Evolutionary conservation across 1,140 invertebrate genomes (phyloP).

Genomic region (Pygmarrhopalites habei): DNA sequence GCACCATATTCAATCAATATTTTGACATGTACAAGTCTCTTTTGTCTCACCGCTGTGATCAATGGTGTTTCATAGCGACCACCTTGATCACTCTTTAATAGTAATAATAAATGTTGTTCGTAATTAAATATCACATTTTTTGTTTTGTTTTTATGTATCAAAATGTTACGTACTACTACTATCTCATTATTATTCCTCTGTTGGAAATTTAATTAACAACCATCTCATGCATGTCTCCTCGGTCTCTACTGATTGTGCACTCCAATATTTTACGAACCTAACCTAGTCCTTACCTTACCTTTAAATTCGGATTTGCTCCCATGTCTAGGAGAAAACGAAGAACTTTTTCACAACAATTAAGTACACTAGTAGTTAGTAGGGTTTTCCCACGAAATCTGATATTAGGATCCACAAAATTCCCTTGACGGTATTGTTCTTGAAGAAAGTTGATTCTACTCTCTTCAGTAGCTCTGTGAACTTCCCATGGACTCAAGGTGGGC

Average conservation of each 20-base stretch:
- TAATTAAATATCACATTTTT: too few relatives aligned
- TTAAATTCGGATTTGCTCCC: constrained; percentile 33
- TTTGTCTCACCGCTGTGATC: constrained; percentile 28
- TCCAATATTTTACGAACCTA: too few relatives aligned
- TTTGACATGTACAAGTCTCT: constrained; percentile 18
- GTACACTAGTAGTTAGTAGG: constrained; percentile 27
- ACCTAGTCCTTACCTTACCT: too few relatives aligned
- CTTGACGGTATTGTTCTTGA: not conserved
- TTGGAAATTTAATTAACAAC: too few relatives aligned
- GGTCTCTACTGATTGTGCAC: too few relatives aligned
- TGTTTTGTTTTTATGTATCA: too few relatives aligned
- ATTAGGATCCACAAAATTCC: constrained; percentile 17
- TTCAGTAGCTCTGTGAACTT: constrained; percentile 19
- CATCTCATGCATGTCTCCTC: too few relatives aligned
- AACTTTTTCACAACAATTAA: constrained; percentile 5
- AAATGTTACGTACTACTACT: too few relatives aligned
- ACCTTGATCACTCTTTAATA: constrained; percentile 32
- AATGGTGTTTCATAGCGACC: constrained; percentile 33
- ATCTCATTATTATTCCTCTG: too few relatives aligned
- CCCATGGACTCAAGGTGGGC: constrained; percentile 16
- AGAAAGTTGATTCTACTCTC: not conserved
- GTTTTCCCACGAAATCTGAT: constrained; percentile 22
- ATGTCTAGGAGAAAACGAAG: constrained; percentile 23
- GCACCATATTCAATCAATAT: constrained; percentile 28
- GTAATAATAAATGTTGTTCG: too few relatives aligned